These are phyloP conservation scores for Diadegma fenestrale DNA, from an alignment of 2,888 invertebrate genomes.

Conservation along the genomic window DNA sequence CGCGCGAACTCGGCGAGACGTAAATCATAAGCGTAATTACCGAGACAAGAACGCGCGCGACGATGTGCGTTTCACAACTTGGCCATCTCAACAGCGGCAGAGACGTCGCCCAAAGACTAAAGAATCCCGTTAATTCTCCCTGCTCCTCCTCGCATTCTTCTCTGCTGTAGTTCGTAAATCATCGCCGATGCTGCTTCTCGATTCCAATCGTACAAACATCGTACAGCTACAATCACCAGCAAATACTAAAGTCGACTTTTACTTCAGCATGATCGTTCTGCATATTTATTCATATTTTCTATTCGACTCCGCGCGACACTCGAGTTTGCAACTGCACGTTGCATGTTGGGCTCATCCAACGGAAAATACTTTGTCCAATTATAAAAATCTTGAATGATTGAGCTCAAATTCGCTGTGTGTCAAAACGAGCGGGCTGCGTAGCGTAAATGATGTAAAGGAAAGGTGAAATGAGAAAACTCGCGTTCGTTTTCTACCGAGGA, in stretches of 20 bases:
- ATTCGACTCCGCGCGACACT: too few species aligned
- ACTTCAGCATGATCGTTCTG: too few species aligned
- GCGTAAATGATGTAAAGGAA: too few species aligned
- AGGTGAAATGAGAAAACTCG: too few species aligned
- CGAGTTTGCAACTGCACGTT: too few species aligned
- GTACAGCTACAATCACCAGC: conserved; percentile 24
- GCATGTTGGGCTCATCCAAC: too few species aligned
- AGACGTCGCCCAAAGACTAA: conserved; percentile 57
- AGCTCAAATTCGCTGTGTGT: too few species aligned
- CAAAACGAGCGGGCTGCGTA: too few species aligned
- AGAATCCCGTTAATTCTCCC: conserved; percentile 34
- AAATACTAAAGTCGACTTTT: too few species aligned
- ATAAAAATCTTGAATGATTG: too few species aligned
- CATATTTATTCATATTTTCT: too few species aligned
- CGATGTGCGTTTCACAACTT: conserved; percentile 44
- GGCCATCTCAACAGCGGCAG: conserved; percentile 14
- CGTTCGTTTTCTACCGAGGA: conserved; percentile 55
- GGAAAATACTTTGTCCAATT: too few species aligned
- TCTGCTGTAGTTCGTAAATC: conserved; percentile 54
- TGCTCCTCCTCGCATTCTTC: not conserved
- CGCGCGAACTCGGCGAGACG: conserved; percentile 4
- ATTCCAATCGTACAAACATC: conserved; percentile 59
- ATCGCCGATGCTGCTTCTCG: conserved; percentile 39
- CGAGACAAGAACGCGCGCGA: conserved; percentile 64
- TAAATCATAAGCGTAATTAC: conserved; percentile 69